Conservation (phyloP, 2,113 vertebrate genomes). For the Apteryx mantelli region DNA sequence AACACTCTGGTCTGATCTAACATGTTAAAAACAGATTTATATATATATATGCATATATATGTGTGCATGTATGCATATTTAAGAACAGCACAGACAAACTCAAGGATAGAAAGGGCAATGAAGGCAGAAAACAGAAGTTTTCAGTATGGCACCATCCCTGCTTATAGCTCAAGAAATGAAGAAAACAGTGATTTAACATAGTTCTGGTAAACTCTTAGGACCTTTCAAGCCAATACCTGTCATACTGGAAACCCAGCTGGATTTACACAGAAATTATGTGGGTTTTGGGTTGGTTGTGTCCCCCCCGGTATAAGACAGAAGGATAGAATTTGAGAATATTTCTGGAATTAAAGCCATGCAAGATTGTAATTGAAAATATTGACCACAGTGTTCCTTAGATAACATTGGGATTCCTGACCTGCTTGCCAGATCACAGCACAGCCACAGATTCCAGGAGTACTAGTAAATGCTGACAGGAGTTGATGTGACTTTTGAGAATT, state of each 20-base stretch:
- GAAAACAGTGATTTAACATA: not conserved
- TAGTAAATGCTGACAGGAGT: not conserved
- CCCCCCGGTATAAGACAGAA: not conserved
- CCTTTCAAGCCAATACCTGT: not conserved
- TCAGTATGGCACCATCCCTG: not conserved
- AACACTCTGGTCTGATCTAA: not conserved
- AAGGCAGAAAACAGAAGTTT: not conserved
- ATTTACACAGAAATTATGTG: not conserved
- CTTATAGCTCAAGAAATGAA: not conserved
- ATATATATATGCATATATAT: not conserved
- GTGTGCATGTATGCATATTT: not conserved
- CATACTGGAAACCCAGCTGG: fast-evolving
- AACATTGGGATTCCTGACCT: not conserved
- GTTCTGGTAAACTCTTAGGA: not conserved
- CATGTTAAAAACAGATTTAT: not conserved
- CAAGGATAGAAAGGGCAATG: not conserved
- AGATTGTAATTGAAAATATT: not conserved
- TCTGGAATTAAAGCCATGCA: not conserved
- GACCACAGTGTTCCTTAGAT: not conserved
- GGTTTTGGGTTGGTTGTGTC: not conserved
- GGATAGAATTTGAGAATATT: not conserved
- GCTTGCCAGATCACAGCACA: not conserved
- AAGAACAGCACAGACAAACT: not conserved
- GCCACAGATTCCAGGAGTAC: not conserved
- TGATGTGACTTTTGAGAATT: constrained; percentile 9